Evolutionary conservation across 2,797 vertebrate genomes (phyloP).

Genomic region (Paguma larvata): DNA sequence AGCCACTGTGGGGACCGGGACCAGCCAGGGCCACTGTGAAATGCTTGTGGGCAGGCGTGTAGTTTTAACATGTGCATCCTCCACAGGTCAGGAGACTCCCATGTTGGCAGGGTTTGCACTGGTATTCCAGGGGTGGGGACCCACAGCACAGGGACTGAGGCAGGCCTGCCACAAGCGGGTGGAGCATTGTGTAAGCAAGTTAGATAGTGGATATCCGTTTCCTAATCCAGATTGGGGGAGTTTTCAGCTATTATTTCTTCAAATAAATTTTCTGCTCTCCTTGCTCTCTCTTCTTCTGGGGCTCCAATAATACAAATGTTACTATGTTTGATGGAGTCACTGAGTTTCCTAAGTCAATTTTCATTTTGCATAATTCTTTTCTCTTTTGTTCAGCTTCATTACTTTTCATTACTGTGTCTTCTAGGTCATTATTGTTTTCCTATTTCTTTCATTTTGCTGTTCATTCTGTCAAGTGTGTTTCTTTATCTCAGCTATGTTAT

Average conservation of each 20-base stretch:
- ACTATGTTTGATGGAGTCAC: neutral
- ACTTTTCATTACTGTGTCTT: neutral
- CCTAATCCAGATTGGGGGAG: neutral
- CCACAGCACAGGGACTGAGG: neutral
- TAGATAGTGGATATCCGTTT: neutral
- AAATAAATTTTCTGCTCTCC: neutral
- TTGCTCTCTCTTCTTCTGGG: neutral
- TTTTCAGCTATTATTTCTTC: neutral
- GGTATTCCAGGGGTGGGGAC: neutral
- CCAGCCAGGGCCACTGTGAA: neutral
- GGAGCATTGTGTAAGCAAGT: neutral
- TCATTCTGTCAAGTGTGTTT: neutral
- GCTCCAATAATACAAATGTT: neutral
- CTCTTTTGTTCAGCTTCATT: neutral
- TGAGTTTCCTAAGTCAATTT: neutral
- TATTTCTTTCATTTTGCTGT: neutral
- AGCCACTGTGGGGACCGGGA: neutral
- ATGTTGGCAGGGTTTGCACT: neutral
- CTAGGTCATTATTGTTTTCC: neutral
- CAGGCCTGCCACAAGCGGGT: neutral
- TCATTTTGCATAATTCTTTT: neutral
- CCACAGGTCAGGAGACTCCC: neutral
- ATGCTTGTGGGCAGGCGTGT: neutral
- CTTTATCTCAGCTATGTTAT: too few relatives aligned
- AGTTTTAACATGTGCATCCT: neutral